Conservation (phyloP, 2,888 invertebrate genomes). For the Drosophila mimetica region DNA sequence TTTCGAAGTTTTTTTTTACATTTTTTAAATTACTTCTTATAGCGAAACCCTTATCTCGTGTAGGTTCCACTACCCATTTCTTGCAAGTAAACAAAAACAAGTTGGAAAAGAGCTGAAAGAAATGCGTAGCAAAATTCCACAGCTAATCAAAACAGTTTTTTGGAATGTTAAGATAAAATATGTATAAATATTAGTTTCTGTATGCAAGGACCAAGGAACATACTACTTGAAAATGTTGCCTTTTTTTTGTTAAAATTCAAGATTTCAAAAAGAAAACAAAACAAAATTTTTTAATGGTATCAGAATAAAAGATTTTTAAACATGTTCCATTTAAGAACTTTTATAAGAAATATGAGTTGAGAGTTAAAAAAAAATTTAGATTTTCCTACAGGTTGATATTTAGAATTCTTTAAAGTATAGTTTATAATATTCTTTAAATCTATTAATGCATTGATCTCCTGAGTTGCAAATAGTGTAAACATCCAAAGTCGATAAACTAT, state of each 20-base stretch:
- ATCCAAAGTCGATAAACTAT: not conserved
- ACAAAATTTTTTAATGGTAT: too few relatives aligned
- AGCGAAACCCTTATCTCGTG: not conserved
- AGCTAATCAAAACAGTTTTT: not conserved
- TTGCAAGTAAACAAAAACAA: slow-evolving; percentile 9
- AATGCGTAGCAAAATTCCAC: not conserved
- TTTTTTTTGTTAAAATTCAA: too few relatives aligned
- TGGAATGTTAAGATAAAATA: not conserved
- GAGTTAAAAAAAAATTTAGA: too few relatives aligned
- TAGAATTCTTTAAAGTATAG: not conserved
- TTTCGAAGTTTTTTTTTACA: not conserved
- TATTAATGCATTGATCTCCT: not conserved
- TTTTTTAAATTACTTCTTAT: not conserved
- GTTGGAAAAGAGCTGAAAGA: not conserved
- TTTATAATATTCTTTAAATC: not conserved
- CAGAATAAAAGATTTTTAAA: too few relatives aligned
- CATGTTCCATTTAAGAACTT: too few relatives aligned
- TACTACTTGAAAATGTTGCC: too few relatives aligned
- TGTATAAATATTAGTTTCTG: not conserved
- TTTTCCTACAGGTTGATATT: too few relatives aligned
- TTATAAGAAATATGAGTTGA: too few relatives aligned
- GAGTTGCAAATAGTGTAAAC: not conserved
- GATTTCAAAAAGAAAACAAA: too few relatives aligned
- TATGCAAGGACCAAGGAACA: too few relatives aligned
- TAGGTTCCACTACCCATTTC: not conserved